These are phyloP conservation scores for Sepiola atlantica DNA, from an alignment of 2,888 invertebrate species.

Conservation along the genomic window DNA sequence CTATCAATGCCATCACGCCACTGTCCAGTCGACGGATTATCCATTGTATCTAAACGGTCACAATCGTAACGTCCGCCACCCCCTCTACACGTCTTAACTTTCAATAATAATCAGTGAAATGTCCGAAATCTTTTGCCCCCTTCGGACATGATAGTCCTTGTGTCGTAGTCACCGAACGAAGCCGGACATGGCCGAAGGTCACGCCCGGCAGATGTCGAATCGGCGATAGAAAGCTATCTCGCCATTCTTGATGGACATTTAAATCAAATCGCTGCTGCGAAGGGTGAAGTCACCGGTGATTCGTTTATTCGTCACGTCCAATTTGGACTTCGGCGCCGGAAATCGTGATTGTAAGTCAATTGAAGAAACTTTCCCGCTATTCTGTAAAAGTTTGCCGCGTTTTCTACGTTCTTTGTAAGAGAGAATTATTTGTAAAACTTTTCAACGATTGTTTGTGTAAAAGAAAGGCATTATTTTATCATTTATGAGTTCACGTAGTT, in stretches of 20 bases:
- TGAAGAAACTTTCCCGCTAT: background rate
- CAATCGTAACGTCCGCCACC: background rate
- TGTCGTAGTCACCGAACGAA: background rate
- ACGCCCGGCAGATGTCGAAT: slow-evolving; percentile 40
- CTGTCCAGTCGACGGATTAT: background rate
- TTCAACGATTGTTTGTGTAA: background rate
- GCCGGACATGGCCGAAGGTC: slow-evolving; percentile 32
- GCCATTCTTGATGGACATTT: background rate
- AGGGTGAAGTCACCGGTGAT: background rate
- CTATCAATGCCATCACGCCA: background rate
- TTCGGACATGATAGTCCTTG: background rate
- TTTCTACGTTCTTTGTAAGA: background rate
- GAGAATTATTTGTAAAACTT: background rate
- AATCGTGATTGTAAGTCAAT: background rate
- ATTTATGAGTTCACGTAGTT: no score
- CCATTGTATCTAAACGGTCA: background rate
- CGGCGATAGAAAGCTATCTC: background rate
- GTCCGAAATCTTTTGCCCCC: background rate
- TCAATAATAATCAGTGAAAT: background rate
- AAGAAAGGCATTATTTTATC: background rate
- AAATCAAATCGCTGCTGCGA: background rate
- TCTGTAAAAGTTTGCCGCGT: background rate
- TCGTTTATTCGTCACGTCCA: background rate
- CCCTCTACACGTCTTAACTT: background rate
- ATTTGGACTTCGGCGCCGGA: background rate